Base-by-base conservation (phyloP, 2,888 invertebrate genomes). In the Lissocephala sabroskyi region DNA sequence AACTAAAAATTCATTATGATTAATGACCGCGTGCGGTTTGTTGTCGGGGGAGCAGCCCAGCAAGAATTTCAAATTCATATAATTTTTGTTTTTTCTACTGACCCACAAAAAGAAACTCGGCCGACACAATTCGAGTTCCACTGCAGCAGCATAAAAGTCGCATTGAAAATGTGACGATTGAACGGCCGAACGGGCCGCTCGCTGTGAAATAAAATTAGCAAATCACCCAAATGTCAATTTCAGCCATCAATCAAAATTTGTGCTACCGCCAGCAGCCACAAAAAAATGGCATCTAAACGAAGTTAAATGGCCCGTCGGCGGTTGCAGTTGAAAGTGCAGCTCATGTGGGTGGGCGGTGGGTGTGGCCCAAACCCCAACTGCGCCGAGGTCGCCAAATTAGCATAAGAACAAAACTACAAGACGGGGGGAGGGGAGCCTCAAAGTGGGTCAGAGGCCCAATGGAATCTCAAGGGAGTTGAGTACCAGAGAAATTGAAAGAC, bases 211-310 rank as follows among this genome's bases (percentile, higher is more conserved):
- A 66, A 70, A 64, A 73, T 73, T 73, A 73, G 71, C 68, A 64
- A 75, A 75, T 73, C 64, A 73, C 64, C 76, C 71, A 70, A 66
- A 65, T 73, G 73, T 75, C 73, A 76, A 76, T 70, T 77, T 61
- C 54, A 58, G 60, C 60, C 61, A 74, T 74, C 73, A 74, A 74
- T 74, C 73, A 74, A 74, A 76, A 70, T 76, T 74, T 75, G 45
- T 66, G 70, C 65, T 65, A 65, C 65, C 74, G 68, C 66, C 74
- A 70, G 26, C 23, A 10, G 23, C 13, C 23, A 16, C 11, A 35
- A 26, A 36, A 26, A 44, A 28, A 53, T 41, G 18, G 30, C 10
- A 14, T 35, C 17, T 35, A 3, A 23, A 23, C 3, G 4, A 23
- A 23, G 3, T 7, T 23, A 23, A 17, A 1, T 13, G 10, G 10